A percentile compares a stretch with the other conserved stretches of the same genome.
These are phyloP conservation scores for Cephalopterus ornatus DNA, from an alignment of 2,113 vertebrate species.

Conservation along the genomic window DNA sequence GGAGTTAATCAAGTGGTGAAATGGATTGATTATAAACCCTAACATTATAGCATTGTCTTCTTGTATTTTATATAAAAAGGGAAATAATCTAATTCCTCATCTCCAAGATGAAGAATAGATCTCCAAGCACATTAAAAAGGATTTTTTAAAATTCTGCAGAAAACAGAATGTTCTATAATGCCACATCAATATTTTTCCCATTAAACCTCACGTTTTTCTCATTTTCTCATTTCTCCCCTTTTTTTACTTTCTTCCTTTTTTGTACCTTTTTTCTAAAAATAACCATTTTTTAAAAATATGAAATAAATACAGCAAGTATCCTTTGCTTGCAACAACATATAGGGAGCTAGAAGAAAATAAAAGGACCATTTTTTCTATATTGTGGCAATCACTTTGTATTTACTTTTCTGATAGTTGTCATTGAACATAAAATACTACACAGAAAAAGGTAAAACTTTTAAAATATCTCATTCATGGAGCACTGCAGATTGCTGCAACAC, in stretches of 20 bases:
- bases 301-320: neutral
- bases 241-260: neutral
- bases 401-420: neutral
- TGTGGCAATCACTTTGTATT: neutral
- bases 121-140: neutral
- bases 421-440: neutral
- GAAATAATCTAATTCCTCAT: neutral
- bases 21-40: neutral
- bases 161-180: neutral
- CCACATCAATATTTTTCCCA: neutral
- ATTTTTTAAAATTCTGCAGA: neutral
- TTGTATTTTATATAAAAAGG: neutral
- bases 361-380: neutral
- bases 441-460: neutral
- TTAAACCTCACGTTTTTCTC: neutral
- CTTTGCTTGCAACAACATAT: neutral
- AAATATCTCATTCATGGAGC: neutral
- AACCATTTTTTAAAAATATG: fast-evolving
- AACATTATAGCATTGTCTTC: neutral
- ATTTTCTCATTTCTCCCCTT: neutral
- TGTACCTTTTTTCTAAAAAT: neutral
- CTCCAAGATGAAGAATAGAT: neutral
- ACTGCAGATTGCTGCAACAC: neutral
- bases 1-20: neutral
- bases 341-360: neutral